A percentile compares a stretch with the other conserved stretches of the same genome.
phyloP scores from a whole-genome alignment of 2,888 invertebrate species.

The Chloromyia formosa region DNA sequence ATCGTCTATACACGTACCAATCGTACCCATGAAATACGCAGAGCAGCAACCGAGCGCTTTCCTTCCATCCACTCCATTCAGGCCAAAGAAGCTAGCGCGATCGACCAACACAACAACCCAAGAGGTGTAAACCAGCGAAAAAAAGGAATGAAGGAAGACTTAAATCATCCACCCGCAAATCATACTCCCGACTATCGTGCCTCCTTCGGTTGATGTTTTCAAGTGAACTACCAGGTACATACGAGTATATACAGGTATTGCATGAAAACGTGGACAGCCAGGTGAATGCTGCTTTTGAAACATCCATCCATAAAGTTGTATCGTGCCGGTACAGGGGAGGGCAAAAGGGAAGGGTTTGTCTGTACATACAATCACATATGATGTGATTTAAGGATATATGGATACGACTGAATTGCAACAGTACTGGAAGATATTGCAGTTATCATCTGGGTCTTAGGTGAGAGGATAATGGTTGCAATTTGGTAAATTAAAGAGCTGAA shows the following conservation, averaged over 20 bases:
- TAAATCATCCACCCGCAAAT: conserved; percentile 3
- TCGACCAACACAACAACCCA: no score
- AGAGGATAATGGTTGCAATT: no score
- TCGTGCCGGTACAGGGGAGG: background rate
- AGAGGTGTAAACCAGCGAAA: no score
- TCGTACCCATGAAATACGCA: background rate
- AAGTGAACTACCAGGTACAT: no score
- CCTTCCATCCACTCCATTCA: no score
- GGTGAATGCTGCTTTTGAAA: background rate
- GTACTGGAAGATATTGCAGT: no score
- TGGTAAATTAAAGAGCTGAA: no score
- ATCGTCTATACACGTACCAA: background rate
- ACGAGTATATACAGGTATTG: background rate
- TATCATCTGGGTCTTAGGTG: no score
- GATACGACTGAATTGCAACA: no score
- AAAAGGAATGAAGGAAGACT: background rate
- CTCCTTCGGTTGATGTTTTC: background rate
- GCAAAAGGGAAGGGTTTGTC: background rate
- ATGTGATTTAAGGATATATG: conserved; percentile 10
- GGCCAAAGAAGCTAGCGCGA: no score
- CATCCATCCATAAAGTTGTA: no score
- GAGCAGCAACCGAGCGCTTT: background rate
- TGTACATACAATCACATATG: background rate
- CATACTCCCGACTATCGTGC: background rate
- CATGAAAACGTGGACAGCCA: background rate